phyloP scores from a whole-genome alignment of 2,797 vertebrate genomes.

The Sebastes jordani region DNA sequence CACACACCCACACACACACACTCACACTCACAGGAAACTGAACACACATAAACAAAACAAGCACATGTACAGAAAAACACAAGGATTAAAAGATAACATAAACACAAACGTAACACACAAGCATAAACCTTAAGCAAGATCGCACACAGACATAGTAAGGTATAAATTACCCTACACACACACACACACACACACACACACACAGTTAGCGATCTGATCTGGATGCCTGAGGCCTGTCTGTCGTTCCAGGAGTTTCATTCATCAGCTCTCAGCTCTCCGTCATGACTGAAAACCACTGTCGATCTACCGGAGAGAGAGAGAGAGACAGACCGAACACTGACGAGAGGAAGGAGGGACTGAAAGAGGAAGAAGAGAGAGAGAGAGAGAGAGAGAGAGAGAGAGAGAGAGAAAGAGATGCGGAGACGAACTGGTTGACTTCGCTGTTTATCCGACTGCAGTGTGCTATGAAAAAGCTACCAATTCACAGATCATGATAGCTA shows the following conservation, averaged over 20 bases:
- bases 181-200: not conserved
- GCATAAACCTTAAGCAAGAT: not conserved
- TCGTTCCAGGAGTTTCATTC: conserved; percentile 60
- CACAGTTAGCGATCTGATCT: conserved; percentile 30
- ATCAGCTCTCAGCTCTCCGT: conserved; percentile 49
- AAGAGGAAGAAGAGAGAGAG: not conserved
- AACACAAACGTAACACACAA: not conserved
- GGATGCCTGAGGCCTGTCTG: conserved; percentile 43
- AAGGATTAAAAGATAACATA: not conserved
- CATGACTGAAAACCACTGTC: conserved; percentile 41
- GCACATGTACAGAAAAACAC: not conserved
- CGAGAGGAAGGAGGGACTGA: not conserved
- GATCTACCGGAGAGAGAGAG: conserved; percentile 30
- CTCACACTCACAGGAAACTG: not conserved
- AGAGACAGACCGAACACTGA: not conserved
- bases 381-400: not conserved
- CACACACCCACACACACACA: not conserved
- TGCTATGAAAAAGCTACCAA: conserved; percentile 30
- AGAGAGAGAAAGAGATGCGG: not conserved
- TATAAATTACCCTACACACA: not conserved
- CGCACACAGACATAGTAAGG: not conserved
- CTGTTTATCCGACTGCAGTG: conserved; percentile 43
- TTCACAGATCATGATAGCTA: conserved; percentile 42
- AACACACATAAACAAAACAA: not conserved
- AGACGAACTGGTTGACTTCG: conserved; percentile 17